A percentile compares a stretch with the other conserved stretches of the same genome.
These are phyloP conservation scores for Tanypteryx hageni DNA, from an alignment of 2,888 invertebrate genomes.

Conservation along the genomic window DNA sequence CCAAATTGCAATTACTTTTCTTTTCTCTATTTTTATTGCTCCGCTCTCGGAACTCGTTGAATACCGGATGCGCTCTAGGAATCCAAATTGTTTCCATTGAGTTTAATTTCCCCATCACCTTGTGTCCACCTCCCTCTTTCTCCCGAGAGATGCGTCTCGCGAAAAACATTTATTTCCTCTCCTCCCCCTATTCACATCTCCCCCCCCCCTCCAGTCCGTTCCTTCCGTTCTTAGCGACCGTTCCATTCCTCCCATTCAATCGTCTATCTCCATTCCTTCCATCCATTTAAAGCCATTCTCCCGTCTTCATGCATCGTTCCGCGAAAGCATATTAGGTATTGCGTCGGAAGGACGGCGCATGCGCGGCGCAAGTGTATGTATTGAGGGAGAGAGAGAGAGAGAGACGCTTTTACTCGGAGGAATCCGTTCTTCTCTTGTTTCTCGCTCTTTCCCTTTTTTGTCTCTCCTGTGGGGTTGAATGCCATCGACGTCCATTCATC, in stretches of 20 bases:
- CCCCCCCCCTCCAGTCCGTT: background rate
- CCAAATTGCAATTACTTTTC: conserved; percentile 32
- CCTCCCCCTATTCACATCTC: background rate
- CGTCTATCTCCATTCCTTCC: background rate
- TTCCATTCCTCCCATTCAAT: background rate
- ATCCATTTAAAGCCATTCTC: background rate
- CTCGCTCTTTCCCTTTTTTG: background rate
- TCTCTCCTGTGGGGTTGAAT: background rate
- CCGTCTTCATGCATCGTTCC: background rate
- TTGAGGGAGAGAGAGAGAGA: background rate
- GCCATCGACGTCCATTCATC: conserved; percentile 31
- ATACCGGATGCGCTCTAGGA: conserved; percentile 21
- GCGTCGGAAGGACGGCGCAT: background rate
- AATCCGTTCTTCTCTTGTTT: background rate
- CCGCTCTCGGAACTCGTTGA: conserved; percentile 4
- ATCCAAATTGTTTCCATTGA: conserved; percentile 32
- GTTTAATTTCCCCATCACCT: conserved; percentile 32
- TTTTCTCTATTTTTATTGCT: background rate
- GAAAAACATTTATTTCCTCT: background rate
- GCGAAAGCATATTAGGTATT: background rate
- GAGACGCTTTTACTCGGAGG: background rate
- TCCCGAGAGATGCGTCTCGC: background rate
- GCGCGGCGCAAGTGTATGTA: background rate
- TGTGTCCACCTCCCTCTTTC: background rate
- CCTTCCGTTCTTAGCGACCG: background rate